Base-by-base conservation (phyloP, 2,888 invertebrate genomes). In the Nebria brevicollis region DNA sequence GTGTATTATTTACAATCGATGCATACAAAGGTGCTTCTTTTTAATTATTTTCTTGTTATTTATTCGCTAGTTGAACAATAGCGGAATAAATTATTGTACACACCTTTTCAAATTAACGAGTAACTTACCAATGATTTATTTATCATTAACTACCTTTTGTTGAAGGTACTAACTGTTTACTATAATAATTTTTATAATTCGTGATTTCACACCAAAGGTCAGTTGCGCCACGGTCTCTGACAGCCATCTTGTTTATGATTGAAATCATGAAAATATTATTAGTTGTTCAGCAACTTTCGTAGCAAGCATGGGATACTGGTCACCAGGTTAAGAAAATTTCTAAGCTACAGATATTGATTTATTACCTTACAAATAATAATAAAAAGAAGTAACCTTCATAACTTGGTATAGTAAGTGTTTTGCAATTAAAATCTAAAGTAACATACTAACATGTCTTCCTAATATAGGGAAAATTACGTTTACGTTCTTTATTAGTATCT, bases 401-500 rank as follows among this genome's bases (percentile, higher is more conserved):
- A 70, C 70, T 25, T 70, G 70, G 5, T 25, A 26, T 10, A 26
- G 26, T 3, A 54, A 42, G 42, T 13, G 54, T 8, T 8, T 8
- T 54, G 54, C 13, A 54, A 54, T 54, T 11, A 11, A 11, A 13
- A 11, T 3, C 1, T 8, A 54, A 54, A 11, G 54, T 54, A 7
- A 54, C 54, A 54, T 54, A 20, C 20, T 20, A 54, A 54, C 54
- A 2, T 11, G 54, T 34, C 54, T 11, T 54, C 54, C 54, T 11
- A 11, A 11, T 54, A 54, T 54, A 54, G 54, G 54, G 11, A 54
- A 54, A 54, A 54, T 13, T 54, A 54, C 54, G 54, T 54, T 54
- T 70, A 13, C 5, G 15, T 66, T 11, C 25, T 6, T 2, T 66
- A 78, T 78, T 78, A 73, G 78, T 73, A 25, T 72, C 64, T 78